Evolutionary conservation across 2,797 vertebrate species (phyloP).

Genomic region (Bryconaethiops microstoma): DNA sequence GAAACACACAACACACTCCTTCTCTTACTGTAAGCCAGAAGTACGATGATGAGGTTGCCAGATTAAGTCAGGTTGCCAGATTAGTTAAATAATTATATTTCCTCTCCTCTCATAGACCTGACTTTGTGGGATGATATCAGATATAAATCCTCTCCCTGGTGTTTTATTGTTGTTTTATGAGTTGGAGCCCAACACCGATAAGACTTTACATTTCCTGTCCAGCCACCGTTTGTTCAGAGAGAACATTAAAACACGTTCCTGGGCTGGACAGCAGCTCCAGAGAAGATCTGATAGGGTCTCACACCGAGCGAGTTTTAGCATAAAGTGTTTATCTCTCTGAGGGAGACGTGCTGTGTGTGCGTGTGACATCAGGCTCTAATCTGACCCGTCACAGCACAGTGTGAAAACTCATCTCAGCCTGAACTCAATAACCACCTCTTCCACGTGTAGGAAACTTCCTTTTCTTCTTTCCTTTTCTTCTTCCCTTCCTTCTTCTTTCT

Average conservation of each 20-base stretch:
- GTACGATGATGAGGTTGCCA: constrained; percentile 12
- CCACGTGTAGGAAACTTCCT: constrained; percentile 60
- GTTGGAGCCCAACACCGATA: constrained; percentile 33
- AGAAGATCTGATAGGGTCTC: constrained; percentile 40
- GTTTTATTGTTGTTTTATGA: constrained; percentile 48
- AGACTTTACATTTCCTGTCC: constrained; percentile 43
- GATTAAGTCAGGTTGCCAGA: constrained; percentile 8
- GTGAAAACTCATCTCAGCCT: constrained; percentile 68
- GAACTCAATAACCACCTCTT: constrained; percentile 70
- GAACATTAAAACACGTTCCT: constrained; percentile 7
- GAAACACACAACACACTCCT: background rate
- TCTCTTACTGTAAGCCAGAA: background rate
- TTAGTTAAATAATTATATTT: background rate
- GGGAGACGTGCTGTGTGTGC: constrained; percentile 32
- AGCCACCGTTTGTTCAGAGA: constrained; percentile 10
- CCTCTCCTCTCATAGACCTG: background rate
- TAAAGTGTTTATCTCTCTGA: constrained; percentile 46
- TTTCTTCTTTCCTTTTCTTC: too few relatives aligned
- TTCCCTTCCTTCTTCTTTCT: too few relatives aligned
- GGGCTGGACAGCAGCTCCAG: constrained; percentile 13
- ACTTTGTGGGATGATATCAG: constrained; percentile 26
- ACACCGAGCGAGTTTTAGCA: constrained; percentile 35
- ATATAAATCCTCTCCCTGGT: constrained; percentile 6
- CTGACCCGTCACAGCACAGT: constrained; percentile 52
- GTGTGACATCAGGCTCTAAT: constrained; percentile 43